phyloP scores from a whole-genome alignment of 1,140 invertebrate species.

The Danaus melanippus region DNA sequence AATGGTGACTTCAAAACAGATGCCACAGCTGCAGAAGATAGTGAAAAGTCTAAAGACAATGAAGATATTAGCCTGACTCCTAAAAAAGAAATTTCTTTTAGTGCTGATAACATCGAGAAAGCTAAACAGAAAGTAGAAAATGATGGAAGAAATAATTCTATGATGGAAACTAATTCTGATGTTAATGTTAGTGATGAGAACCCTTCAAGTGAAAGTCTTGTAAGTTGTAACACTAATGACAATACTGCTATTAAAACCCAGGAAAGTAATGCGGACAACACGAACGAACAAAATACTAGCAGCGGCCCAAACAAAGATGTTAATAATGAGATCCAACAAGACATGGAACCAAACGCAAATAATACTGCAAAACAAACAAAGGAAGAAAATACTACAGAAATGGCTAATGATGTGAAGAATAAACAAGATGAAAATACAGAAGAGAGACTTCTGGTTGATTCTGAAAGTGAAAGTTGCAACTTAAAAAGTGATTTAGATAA shows the following conservation, averaged over 20 bases:
- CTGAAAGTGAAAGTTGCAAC: conserved; percentile 9
- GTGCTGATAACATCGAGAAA: not conserved
- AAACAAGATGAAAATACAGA: conserved; percentile 10
- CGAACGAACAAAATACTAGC: too few relatives aligned
- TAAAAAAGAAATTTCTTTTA: conserved; percentile 1
- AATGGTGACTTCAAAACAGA: conserved; percentile 14
- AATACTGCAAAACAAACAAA: conserved; percentile 3
- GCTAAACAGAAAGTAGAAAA: not conserved
- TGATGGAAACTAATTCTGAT: too few relatives aligned
- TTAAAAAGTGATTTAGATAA: conserved; percentile 1
- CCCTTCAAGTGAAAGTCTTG: too few relatives aligned
- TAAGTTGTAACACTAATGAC: too few relatives aligned
- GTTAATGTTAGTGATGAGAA: too few relatives aligned
- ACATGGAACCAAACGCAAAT: conserved; percentile 5
- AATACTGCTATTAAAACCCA: too few relatives aligned
- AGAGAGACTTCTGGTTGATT: conserved; percentile 17
- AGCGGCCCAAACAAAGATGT: too few relatives aligned
- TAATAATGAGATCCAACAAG: too few relatives aligned
- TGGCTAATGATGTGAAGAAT: conserved; percentile 8
- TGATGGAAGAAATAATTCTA: not conserved
- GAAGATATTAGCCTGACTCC: conserved; percentile 3
- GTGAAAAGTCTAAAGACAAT: conserved; percentile 5
- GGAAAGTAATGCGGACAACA: too few relatives aligned
- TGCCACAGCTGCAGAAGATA: conserved; percentile 3
- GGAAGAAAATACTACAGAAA: not conserved